Percentiles rank a stretch among this genome's conserved stretches.
Conservation (phyloP, 2,888 invertebrate species). For the Hyles lineata region DNA sequence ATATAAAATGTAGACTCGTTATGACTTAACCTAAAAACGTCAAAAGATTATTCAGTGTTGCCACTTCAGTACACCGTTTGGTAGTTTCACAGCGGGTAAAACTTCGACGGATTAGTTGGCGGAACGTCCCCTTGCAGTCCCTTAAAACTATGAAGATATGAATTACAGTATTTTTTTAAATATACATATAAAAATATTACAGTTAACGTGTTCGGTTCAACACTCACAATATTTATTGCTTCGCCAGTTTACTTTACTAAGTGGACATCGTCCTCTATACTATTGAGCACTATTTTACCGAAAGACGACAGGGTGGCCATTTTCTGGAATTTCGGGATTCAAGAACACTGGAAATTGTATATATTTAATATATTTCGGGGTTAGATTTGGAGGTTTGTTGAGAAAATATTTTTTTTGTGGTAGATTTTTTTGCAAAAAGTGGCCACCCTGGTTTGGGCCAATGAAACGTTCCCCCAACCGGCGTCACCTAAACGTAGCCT, state of each 20-base stretch:
- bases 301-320: conserved; percentile 56
- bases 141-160: conserved; percentile 83
- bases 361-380: neutral
- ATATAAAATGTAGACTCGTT: conserved; percentile 7
- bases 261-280: conserved; percentile 63
- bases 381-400: neutral
- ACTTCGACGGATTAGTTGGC: conserved; percentile 40
- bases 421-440: conserved; percentile 20
- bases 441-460: conserved; percentile 21
- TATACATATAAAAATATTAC: conserved; percentile 84
- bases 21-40: neutral
- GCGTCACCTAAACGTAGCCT: conserved; percentile 66
- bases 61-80: neutral
- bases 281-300: conserved; percentile 82
- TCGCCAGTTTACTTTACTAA: conserved; percentile 65
- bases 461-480: conserved; percentile 79
- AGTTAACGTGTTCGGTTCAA: conserved; percentile 71
- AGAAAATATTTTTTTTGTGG: conserved; percentile 1
- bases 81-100: conserved; percentile 25
- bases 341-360: neutral
- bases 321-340: conserved; percentile 11
- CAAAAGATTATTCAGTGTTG: neutral
- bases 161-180: conserved; percentile 78
- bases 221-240: conserved; percentile 81
- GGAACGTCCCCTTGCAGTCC: conserved; percentile 75